These are phyloP conservation scores for Pteronotus mesoamericanus DNA, from an alignment of 2,797 vertebrate species.

Conservation along the genomic window DNA sequence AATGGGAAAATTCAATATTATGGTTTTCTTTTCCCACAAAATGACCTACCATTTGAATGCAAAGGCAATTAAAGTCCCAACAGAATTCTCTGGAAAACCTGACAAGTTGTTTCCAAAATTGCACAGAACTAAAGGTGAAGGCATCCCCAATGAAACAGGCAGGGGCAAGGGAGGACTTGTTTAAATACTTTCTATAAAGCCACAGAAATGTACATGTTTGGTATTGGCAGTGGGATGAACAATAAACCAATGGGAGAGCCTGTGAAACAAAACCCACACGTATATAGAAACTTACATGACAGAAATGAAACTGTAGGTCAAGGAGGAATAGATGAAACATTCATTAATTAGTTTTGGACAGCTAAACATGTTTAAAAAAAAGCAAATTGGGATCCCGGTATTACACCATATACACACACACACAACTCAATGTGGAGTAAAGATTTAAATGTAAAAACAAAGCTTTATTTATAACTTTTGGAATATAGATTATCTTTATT, in stretches of 20 bases:
- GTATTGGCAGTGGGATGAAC: background rate
- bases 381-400: background rate
- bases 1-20: background rate
- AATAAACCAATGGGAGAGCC: background rate
- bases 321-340: background rate
- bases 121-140: background rate
- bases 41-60: background rate
- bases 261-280: background rate
- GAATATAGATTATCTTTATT: slow-evolving; percentile 27
- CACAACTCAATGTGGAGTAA: background rate
- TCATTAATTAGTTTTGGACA: background rate
- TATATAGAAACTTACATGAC: background rate
- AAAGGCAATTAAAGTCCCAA: background rate
- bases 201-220: background rate
- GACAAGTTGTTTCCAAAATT: background rate
- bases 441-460: background rate
- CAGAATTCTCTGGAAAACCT: background rate
- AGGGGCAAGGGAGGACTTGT: background rate
- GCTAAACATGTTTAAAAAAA: background rate
- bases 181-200: background rate
- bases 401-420: background rate
- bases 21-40: background rate
- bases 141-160: background rate
- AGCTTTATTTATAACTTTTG: slow-evolving; percentile 4
- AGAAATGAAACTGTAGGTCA: background rate